These are phyloP conservation scores for Pteromalus puparum DNA, from an alignment of 1,140 invertebrate genomes.

Conservation along the genomic window DNA sequence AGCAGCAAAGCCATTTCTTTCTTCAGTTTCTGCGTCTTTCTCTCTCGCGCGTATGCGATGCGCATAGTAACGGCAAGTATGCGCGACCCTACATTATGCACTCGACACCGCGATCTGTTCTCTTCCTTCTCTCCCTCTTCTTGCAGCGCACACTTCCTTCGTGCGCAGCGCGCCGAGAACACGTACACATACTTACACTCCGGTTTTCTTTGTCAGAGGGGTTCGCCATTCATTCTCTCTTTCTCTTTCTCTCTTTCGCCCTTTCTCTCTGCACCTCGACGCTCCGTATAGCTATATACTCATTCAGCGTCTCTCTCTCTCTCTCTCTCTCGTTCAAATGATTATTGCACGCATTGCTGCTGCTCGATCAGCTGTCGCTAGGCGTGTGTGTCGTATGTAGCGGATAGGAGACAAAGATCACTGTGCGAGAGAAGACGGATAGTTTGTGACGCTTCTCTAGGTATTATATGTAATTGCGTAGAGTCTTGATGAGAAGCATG, in stretches of 20 bases:
- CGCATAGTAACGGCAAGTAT: not conserved
- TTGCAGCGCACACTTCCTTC: not conserved
- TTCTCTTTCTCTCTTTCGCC: conserved; percentile 1
- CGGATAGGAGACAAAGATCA: not conserved
- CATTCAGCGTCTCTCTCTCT: too few species aligned
- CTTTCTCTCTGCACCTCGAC: not conserved
- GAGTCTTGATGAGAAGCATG: too few species aligned
- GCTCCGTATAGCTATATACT: too few species aligned
- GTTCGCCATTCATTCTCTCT: not conserved
- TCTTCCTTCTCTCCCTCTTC: not conserved
- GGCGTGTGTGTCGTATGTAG: not conserved
- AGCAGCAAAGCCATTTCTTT: not conserved
- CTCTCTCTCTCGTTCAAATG: not conserved
- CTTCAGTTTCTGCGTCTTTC: not conserved
- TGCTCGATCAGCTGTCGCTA: not conserved
- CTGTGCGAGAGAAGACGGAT: too few species aligned
- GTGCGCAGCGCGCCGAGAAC: not conserved
- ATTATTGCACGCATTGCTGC: not conserved
- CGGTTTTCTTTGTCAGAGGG: conserved; percentile 7
- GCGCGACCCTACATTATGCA: not conserved
- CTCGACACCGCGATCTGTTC: not conserved
- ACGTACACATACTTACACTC: not conserved
- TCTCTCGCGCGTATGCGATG: not conserved
- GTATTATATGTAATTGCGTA: too few species aligned
- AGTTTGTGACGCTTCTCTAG: too few species aligned